Conservation (phyloP, 2,888 invertebrate species). For the Apomyelois bistriatella region DNA sequence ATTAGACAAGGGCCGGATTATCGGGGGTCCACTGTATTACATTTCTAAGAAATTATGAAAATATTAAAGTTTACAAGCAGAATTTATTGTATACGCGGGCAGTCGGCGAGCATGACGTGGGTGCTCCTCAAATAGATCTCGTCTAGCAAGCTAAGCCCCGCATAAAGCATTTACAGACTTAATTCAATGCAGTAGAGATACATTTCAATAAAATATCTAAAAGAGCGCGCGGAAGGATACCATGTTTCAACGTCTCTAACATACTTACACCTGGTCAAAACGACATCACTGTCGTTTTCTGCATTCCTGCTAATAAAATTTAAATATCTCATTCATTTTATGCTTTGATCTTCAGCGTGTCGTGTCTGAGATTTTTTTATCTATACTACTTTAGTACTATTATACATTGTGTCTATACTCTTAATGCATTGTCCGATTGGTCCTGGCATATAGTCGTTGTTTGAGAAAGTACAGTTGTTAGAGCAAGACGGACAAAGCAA, state of each 20-base stretch:
- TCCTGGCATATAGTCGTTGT: too few relatives aligned
- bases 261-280: conserved; percentile 25
- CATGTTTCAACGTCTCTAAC: conserved; percentile 43
- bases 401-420: too few relatives aligned
- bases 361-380: too few relatives aligned
- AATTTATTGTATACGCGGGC: conserved; percentile 17
- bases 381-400: too few relatives aligned
- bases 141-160: conserved; percentile 37
- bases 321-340: too few relatives aligned
- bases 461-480: too few relatives aligned
- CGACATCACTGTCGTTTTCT: conserved; percentile 13
- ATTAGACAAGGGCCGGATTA: too few relatives aligned
- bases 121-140: conserved; percentile 61
- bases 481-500: too few relatives aligned
- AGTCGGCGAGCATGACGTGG: conserved; percentile 37
- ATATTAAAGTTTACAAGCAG: conserved; percentile 5
- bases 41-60: conserved; percentile 21
- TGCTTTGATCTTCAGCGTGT: too few relatives aligned
- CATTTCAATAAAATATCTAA: conserved; percentile 25
- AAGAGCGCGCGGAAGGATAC: conserved; percentile 43
- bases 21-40: too few relatives aligned
- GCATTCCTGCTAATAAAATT: neutral
- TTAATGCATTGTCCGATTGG: too few relatives aligned
- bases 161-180: conserved; percentile 32
- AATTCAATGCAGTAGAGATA: conserved; percentile 29